phyloP scores from a whole-genome alignment of 2,113 vertebrate species.

The Festucalex cinctus region DNA sequence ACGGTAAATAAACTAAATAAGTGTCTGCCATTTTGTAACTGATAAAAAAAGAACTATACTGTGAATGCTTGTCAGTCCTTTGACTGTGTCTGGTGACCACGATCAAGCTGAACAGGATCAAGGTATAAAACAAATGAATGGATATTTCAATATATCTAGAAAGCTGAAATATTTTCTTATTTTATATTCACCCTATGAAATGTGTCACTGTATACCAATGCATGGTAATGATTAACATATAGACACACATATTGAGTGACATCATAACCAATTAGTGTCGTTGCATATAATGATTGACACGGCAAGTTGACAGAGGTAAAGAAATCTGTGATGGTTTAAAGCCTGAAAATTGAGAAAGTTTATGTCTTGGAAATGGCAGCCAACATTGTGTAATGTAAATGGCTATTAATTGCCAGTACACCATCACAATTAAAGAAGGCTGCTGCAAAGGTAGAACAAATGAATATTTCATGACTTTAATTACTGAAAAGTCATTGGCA shows the following conservation, averaged over 20 bases:
- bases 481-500: slow-evolving; percentile 98
- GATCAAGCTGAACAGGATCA: no score
- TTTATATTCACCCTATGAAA: no score
- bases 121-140: no score
- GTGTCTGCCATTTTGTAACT: not conserved
- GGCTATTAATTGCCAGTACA: slow-evolving; percentile 89
- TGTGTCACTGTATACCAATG: no score
- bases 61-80: no score
- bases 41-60: not conserved
- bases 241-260: no score
- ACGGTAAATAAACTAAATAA: not conserved
- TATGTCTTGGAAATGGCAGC: not conserved
- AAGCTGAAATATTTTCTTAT: no score
- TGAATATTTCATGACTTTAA: slow-evolving; percentile 99
- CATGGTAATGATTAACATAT: no score
- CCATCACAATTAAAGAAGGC: slow-evolving; percentile 96
- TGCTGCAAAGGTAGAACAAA: slow-evolving; percentile 98
- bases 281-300: not conserved
- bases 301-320: not conserved
- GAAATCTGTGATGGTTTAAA: not conserved
- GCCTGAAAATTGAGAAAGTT: not conserved
- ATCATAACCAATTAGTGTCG: no score
- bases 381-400: not conserved
- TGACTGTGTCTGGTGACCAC: no score
- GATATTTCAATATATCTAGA: no score